These are phyloP conservation scores for Enteromius unitaeniatus DNA, from an alignment of 2,797 vertebrate species.

Conservation along the genomic window DNA sequence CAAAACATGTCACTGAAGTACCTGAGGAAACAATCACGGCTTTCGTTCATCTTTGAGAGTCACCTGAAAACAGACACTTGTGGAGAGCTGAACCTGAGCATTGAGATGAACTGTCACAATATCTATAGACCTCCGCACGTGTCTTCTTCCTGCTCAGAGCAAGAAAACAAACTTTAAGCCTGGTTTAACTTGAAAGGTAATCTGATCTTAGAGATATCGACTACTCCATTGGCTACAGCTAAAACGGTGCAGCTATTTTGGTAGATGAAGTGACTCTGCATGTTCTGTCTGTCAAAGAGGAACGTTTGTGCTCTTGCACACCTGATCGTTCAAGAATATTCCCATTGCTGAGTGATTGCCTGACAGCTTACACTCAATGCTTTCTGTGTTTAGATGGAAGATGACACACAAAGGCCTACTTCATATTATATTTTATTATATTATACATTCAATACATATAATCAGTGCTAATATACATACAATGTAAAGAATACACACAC, in stretches of 20 bases:
- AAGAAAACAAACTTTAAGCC: slow-evolving; percentile 59
- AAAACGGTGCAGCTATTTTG: slow-evolving; percentile 60
- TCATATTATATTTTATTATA: background rate
- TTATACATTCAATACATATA: background rate
- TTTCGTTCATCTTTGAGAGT: background rate
- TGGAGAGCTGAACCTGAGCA: slow-evolving; percentile 7
- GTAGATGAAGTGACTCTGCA: slow-evolving; percentile 60
- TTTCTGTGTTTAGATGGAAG: background rate
- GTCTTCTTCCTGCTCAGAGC: slow-evolving; percentile 56
- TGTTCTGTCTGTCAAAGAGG: slow-evolving; percentile 65
- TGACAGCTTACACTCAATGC: slow-evolving; percentile 53
- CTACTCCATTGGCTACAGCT: slow-evolving; percentile 60
- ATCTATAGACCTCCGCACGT: background rate
- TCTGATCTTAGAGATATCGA: slow-evolving; percentile 65
- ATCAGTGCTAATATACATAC: too few relatives aligned
- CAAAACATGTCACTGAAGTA: slow-evolving; percentile 72
- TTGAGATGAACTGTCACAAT: slow-evolving; percentile 31
- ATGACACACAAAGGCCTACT: background rate
- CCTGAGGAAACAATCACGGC: background rate
- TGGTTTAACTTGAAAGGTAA: slow-evolving; percentile 68
- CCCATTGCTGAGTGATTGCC: slow-evolving; percentile 68
- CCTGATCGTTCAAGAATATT: slow-evolving; percentile 59
- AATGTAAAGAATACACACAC: too few relatives aligned
- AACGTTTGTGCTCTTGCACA: slow-evolving; percentile 63
- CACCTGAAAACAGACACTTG: slow-evolving; percentile 11